Evolutionary conservation across 2,797 vertebrate genomes (phyloP), one percentile per base, ranked within the genome.

Genomic region (Xenops minutus): DNA sequence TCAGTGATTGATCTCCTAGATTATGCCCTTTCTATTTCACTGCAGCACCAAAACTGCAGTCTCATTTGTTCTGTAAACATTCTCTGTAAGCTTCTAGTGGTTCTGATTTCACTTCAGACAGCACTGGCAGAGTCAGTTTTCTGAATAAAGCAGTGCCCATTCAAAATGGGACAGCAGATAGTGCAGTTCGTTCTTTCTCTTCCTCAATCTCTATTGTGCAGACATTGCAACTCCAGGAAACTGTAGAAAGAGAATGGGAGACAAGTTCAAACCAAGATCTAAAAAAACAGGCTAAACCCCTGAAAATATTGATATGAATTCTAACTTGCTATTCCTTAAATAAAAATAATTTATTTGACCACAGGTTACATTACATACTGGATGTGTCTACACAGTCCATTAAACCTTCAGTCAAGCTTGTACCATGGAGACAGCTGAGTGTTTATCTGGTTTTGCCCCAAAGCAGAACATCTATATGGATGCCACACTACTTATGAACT

Each of bases 401-500:
- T 63, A 49, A 49, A 44, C 30, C 14, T 55, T 27, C 18, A 55
- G 18, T 37, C 32, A 68, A 36, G 15, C 23, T 55, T 72, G n/a
- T 44, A 18, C 29, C 27, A 16, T 61, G 54, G 30, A 81, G 44
- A 23, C 27, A 55, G 9, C n/a, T 51, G 36, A 36, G 37, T 8
- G 4, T 39, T 46, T 83, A 39, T 64, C 30, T 75, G 67, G 1
- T 63, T 92, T 86, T 91, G 16, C 46, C 58, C 24, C 34, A 72
- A 37, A 55, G 15, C 54, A 59, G 24, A 63, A 72, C 34, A 39
- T 55, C 14, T 75, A 12, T 64, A 7, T 4, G 16, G 10, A 46
- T 59, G 18, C 8, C 20, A 10, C 0, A 0, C 43, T 74, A 10
- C 14, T 69, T n/a, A 22, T 14, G 6, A 76, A 52, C 11, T 52